Evolutionary conservation across 2,113 vertebrate genomes (phyloP).

Genomic region (Macquaria ambigua): DNA sequence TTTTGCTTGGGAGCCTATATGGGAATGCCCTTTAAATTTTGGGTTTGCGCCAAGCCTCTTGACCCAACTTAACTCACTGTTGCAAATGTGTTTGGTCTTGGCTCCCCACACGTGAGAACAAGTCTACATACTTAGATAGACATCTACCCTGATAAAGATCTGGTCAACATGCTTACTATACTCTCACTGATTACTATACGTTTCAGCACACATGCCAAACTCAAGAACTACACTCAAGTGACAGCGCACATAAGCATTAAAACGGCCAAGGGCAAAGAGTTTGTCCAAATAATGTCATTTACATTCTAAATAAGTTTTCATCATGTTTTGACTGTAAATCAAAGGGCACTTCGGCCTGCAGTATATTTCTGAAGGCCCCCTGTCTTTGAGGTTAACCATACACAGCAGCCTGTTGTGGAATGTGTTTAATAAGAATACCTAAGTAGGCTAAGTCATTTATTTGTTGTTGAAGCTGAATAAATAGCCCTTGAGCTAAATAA

Average conservation of each 20-base stretch:
- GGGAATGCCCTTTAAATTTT: conserved; percentile 62
- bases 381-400: conserved; percentile 66
- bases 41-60: conserved; percentile 40
- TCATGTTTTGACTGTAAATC: conserved; percentile 55
- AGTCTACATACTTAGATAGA: conserved; percentile 33
- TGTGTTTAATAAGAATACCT: conserved; percentile 77
- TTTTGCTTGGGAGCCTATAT: conserved; percentile 28
- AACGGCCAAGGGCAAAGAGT: neutral
- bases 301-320: conserved; percentile 27
- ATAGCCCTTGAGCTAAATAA: conserved; percentile 71
- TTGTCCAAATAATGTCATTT: neutral
- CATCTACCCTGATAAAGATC: conserved; percentile 49
- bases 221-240: neutral
- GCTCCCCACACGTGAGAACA: conserved; percentile 29
- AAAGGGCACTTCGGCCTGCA: conserved; percentile 13
- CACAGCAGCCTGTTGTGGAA: conserved; percentile 55
- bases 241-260: neutral
- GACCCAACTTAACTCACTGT: conserved; percentile 35
- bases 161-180: neutral
- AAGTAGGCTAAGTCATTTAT: conserved; percentile 61
- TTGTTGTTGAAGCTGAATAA: conserved; percentile 64
- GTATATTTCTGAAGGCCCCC: conserved; percentile 9
- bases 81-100: conserved; percentile 34
- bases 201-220: conserved; percentile 8
- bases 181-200: neutral